These are phyloP conservation scores for Pilophorus perplexus DNA, from an alignment of 2,888 invertebrate genomes.

Conservation along the genomic window DNA sequence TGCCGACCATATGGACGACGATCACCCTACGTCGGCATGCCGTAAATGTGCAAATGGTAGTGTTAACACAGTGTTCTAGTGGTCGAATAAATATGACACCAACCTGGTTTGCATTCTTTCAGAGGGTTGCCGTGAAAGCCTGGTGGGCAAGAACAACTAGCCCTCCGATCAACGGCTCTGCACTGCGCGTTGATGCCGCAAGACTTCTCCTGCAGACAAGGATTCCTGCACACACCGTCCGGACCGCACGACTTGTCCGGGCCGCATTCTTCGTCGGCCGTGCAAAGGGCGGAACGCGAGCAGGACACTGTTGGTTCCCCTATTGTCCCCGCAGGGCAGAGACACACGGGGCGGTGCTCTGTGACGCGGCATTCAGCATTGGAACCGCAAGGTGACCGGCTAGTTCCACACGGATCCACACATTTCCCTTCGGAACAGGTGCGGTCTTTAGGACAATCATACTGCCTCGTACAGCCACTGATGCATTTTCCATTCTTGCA, in stretches of 20 bases:
- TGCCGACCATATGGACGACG: no score
- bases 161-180: conserved; percentile 69
- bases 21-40: no score
- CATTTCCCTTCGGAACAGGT: conserved; percentile 66
- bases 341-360: conserved; percentile 78
- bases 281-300: conserved; percentile 56
- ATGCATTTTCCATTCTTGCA: conserved; percentile 70
- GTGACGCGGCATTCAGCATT: conserved; percentile 76
- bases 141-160: conserved; percentile 74
- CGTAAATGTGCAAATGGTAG: neutral
- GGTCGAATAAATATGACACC: no score
- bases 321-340: conserved; percentile 83
- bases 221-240: conserved; percentile 72
- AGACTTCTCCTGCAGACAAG: conserved; percentile 70
- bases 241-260: conserved; percentile 62
- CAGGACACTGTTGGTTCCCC: conserved; percentile 72
- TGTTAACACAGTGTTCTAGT: neutral
- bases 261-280: conserved; percentile 26
- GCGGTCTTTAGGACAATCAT: conserved; percentile 74
- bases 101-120: conserved; percentile 58
- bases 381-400: conserved; percentile 69
- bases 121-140: conserved; percentile 70
- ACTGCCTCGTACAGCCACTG: conserved; percentile 75
- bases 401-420: conserved; percentile 64
- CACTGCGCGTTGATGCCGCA: conserved; percentile 86